These are phyloP conservation scores for Arizona elegans DNA, from an alignment of 2,113 vertebrate genomes.

Conservation along the genomic window DNA sequence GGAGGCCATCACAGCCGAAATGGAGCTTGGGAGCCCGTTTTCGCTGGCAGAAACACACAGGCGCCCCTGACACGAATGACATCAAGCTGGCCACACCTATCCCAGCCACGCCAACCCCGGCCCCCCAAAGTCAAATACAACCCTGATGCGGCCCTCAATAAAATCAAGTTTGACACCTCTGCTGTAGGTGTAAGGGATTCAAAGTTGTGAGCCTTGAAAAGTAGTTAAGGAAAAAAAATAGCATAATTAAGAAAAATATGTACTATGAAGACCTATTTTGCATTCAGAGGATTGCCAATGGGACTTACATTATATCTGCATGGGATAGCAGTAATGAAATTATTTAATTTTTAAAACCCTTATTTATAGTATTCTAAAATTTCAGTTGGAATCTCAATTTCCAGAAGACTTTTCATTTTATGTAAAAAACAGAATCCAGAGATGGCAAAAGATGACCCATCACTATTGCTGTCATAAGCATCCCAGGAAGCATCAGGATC, in stretches of 20 bases:
- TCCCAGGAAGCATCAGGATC: not conserved
- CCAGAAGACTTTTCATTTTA: not conserved
- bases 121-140: too few species aligned
- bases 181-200: not conserved
- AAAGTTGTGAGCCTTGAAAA: not conserved
- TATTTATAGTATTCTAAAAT: not conserved
- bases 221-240: not conserved
- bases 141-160: too few species aligned
- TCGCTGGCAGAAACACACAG: too few species aligned
- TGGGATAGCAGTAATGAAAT: not conserved
- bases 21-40: too few species aligned
- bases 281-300: not conserved
- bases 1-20: too few species aligned
- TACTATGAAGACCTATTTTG: not conserved
- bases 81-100: too few species aligned
- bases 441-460: not conserved
- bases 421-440: not conserved
- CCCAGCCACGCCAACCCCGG: too few species aligned
- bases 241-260: not conserved
- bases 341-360: not conserved
- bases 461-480: not conserved
- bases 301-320: not conserved
- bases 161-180: too few species aligned
- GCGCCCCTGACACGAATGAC: too few species aligned
- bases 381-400: not conserved